Percentiles rank a stretch among this genome's conserved stretches.
These are phyloP conservation scores for Odontamblyopus rebecca DNA, from an alignment of 2,797 vertebrate genomes.

Conservation along the genomic window DNA sequence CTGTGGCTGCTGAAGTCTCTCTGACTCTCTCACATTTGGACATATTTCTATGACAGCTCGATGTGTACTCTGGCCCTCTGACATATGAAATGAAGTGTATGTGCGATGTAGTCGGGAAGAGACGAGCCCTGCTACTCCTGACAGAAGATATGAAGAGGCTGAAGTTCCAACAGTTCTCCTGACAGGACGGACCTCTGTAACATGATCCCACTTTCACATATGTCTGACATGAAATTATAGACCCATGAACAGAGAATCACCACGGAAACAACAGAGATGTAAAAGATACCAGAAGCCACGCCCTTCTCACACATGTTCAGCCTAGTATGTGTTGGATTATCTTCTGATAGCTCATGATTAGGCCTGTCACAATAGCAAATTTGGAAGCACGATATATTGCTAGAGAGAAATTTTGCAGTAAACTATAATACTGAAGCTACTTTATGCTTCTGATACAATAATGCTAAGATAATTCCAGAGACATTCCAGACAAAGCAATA, in stretches of 20 bases:
- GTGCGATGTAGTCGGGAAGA: constrained; percentile 16
- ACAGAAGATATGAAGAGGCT: constrained; percentile 25
- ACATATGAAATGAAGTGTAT: constrained; percentile 11
- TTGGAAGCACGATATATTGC: too few species aligned
- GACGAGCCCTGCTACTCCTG: constrained; percentile 7
- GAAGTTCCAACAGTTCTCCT: constrained; percentile 25
- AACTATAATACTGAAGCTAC: too few species aligned
- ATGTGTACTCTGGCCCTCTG: constrained; percentile 6
- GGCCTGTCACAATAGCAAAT: too few species aligned
- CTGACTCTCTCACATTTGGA: neutral
- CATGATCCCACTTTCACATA: constrained; percentile 23
- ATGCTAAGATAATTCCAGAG: too few species aligned
- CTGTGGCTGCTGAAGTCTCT: neutral
- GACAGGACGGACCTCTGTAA: constrained; percentile 33
- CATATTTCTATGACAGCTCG: neutral
- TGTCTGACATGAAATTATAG: constrained; percentile 21
- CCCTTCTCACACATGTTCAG: constrained; percentile 19
- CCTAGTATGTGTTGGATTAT: constrained; percentile 23
- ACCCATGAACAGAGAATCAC: constrained; percentile 24
- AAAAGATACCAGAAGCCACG: constrained; percentile 21
- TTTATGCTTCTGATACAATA: too few species aligned
- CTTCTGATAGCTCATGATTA: neutral
- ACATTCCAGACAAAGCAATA: too few species aligned
- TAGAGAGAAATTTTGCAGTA: too few species aligned
- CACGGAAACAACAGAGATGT: constrained; percentile 31